A percentile compares a stretch with the other conserved stretches of the same genome.
Evolutionary conservation across 2,888 invertebrate species (phyloP).

Genomic region (Pilophorus perplexus): DNA sequence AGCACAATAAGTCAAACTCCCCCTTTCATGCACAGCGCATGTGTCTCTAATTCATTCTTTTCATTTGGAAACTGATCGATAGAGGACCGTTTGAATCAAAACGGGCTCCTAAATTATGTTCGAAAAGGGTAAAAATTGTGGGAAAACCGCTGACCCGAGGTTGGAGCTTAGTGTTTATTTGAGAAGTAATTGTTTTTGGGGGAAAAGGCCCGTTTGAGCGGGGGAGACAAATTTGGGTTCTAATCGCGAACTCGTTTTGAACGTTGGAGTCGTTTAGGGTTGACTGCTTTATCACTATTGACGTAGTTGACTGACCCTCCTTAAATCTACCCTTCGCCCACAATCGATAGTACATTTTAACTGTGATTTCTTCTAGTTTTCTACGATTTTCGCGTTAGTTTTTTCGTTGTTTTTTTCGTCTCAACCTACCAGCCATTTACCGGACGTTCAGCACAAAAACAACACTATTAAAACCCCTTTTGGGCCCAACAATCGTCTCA

Average conservation of each 20-base stretch:
- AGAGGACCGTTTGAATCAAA: slow-evolving; percentile 44
- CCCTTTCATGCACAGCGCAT: slow-evolving; percentile 40
- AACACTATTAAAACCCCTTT: background rate
- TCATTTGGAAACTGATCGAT: slow-evolving; percentile 45
- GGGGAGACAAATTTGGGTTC: background rate
- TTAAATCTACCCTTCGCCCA: slow-evolving; percentile 44
- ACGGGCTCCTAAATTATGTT: slow-evolving; percentile 23
- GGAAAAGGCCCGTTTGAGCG: background rate
- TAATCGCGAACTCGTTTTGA: slow-evolving; percentile 13
- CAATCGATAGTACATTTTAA: slow-evolving; percentile 32
- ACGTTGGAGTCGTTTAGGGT: slow-evolving; percentile 23
- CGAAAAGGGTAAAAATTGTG: too few species aligned
- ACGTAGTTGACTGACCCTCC: slow-evolving; percentile 48
- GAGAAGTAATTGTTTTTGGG: background rate
- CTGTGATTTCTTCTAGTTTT: slow-evolving; percentile 12
- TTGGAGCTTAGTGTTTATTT: background rate
- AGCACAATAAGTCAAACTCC: slow-evolving; percentile 33
- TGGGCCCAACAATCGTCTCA: background rate
- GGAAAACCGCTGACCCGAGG: too few species aligned
- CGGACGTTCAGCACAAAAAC: background rate
- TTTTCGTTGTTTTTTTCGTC: too few species aligned
- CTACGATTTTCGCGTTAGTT: too few species aligned
- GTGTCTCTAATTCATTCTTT: slow-evolving; percentile 46
- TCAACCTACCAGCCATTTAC: too few species aligned
- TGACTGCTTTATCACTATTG: slow-evolving; percentile 47